Evolutionary conservation across 2,797 vertebrate genomes (phyloP), one percentile per base, ranked within the genome.

Genomic region (Staurois parvus): DNA sequence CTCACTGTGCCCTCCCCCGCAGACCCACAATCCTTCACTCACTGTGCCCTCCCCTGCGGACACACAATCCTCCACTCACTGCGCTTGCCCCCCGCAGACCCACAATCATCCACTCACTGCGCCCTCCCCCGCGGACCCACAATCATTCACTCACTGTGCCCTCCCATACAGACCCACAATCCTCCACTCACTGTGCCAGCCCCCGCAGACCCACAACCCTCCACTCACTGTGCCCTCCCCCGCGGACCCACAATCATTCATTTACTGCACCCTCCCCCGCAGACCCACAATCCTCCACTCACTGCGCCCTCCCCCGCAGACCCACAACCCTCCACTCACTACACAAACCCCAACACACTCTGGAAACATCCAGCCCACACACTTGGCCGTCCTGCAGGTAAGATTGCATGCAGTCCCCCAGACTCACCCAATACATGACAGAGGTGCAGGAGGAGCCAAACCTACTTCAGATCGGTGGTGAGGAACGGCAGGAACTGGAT

Each of bases 401-500:
- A 21, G 56, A 2, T 21, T 5, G 21, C 19, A 21, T 62, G 56
- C 56, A n/a, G 26, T 9, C 15, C 13, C 15, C 28, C 73, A 10
- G 48, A 75, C 45, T 56, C 28, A 56, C 42, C 73, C 42, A 52
- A 52, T 17, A 40, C 72, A 42, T 21, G 40, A n/a, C 40, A 72
- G 8, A 40, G 19, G 8, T 17, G 70, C 21, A 5, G 32, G 15
- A 11, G 15, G 15, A 42, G 26, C 42, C 34, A 70, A 28, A 87
- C 85, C 52, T 91, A 95, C 94, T 94, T 95, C 90, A 93, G 83
- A 4, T 92, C 90, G 0, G 93, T 94, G 85, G 93, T 93, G 79
- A 95, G 93, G 88, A 94, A 95, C 21, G 94, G 94, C 89, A 94
- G 89, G 87, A 97, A 98, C 92, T 98, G 98, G 89, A 99, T 93